Base-by-base conservation (phyloP, 92 coral and sea anemone genomes). In the Bergia sp. region DNA sequence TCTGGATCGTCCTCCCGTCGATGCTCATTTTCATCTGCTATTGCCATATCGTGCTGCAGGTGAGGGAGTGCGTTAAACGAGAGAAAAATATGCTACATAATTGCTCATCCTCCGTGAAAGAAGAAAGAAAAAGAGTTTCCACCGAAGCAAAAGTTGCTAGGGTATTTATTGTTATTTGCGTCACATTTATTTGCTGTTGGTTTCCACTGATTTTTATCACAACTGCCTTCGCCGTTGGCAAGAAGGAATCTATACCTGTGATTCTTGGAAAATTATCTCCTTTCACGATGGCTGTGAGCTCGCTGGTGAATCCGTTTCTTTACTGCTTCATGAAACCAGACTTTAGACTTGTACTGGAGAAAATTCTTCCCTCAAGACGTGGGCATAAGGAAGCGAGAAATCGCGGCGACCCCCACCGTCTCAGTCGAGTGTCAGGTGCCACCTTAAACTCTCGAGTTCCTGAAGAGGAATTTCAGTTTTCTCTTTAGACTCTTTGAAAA, bases 111-210 rank as follows among this genome's bases (percentile, higher is more conserved):
- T 84, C 87, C 0, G 47, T 84, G 66, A 71, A 74, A 73, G 79
- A 87, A 49, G 64, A 73, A 87, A 29, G 90, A 21, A 81, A 87
- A 37, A 91, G 86, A 23, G 72, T 91, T 7, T 64, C 89, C 8
- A 91, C 74, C 11, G 93, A 91, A 76, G 88, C 86, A 7, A 89
- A 89, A 85, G 90, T 89, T 39, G 93, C 82, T 36, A 87, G 86
- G 41, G 80, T 91, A 58, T 91, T 91, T 65, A 75, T 86, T 2
- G 37, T 91, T 39, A 82, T 91, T 23, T 40, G 81, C 20, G 15
- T 91, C 29, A 87, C 89, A 18, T 91, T 91, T n/a, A 76, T 91
- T 21, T 86, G 80, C 44, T 91, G 93, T 73, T 91, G 93, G 93
- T 86, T 86, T 39, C 93, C 93, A 7, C 69, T 86, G n/a, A 80